Evolutionary conservation across 92 coral and sea anemone species (phyloP), one percentile per base, ranked within the genome.

Genomic region (Parazoanthus swiftii): DNA sequence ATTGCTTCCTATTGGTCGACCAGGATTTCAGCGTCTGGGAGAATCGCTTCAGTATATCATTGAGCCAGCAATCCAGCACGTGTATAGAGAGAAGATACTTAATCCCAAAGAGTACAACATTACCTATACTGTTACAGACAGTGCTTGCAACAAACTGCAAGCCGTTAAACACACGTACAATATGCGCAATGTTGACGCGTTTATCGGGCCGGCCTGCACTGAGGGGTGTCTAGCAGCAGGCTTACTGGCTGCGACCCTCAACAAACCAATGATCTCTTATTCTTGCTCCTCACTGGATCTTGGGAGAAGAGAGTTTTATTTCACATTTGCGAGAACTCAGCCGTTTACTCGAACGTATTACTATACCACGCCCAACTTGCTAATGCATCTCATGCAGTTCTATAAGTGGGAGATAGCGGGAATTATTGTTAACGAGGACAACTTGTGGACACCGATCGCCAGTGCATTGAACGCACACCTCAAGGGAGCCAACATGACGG

Each of bases 181-280:
- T 36, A 39, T 86, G 38, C 89, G 85, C 23, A 54, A 79, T 50
- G 89, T 74, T 13, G 93, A 93, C 82, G 95, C 82, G 33, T 94
- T 93, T 85, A 93, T 94, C 54, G 98, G 98, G 42, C 95, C 98
- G 23, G 98, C 98, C 13, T 94, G 98, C 81, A 89, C 95, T 3
- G 89, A 87, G 6, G 86, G 90, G 44, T 94, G 98, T 65, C 36
- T 94, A 71, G 88, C 98, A 16, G 89, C 95, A 36, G 98, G 87
- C 8, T 43, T 94, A 50, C 92, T 94, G 8, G 94, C 95, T 4
- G 88, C 98, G 6, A 77, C 89, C 16, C 85, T 94, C 79, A 91
- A 94, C 82, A 94, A 93, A 63, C 98, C 98, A 42, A 93, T 94
- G 94, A 93, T 94, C 35, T 94, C 98, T 0, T 94, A 93, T 68